Evolutionary conservation across 1,140 invertebrate genomes (phyloP).

Genomic region (Papilio polytes): DNA sequence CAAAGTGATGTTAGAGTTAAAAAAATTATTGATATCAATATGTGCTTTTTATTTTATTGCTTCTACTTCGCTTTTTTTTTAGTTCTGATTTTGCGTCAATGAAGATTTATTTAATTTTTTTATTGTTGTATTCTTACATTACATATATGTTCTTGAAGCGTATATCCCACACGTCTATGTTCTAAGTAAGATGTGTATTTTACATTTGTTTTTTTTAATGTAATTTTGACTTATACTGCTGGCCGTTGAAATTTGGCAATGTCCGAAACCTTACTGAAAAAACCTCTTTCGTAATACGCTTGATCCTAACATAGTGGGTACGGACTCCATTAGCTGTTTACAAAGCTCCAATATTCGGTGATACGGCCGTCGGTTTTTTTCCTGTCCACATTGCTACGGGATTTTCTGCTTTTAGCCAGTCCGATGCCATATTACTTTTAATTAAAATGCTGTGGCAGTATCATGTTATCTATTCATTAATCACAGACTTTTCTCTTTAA

Average conservation of each 20-base stretch:
- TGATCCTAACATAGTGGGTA: not conserved
- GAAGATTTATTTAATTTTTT: too few relatives aligned
- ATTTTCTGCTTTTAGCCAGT: not conserved
- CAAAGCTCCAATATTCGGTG: constrained; percentile 17
- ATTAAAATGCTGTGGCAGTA: not conserved
- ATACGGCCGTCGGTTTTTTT: not conserved
- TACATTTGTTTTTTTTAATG: too few relatives aligned
- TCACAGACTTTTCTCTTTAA: not conserved
- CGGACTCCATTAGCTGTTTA: constrained; percentile 11
- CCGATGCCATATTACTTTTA: not conserved
- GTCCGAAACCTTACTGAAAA: not conserved
- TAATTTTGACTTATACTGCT: too few relatives aligned
- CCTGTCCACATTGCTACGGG: not conserved
- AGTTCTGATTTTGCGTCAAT: too few relatives aligned
- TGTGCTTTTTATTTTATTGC: too few relatives aligned
- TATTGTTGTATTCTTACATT: too few relatives aligned
- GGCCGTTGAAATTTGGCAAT: not conserved
- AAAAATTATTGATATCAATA: too few relatives aligned
- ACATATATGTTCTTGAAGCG: too few relatives aligned
- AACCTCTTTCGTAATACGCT: not conserved
- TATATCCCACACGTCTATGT: too few relatives aligned
- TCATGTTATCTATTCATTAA: not conserved
- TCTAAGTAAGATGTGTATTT: too few relatives aligned
- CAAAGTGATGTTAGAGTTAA: too few relatives aligned
- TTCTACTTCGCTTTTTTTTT: too few relatives aligned